A percentile compares a stretch with the other conserved stretches of the same genome.
These are phyloP conservation scores for Drosophila equinoxialis DNA, from an alignment of 1,140 invertebrate genomes.

Conservation along the genomic window DNA sequence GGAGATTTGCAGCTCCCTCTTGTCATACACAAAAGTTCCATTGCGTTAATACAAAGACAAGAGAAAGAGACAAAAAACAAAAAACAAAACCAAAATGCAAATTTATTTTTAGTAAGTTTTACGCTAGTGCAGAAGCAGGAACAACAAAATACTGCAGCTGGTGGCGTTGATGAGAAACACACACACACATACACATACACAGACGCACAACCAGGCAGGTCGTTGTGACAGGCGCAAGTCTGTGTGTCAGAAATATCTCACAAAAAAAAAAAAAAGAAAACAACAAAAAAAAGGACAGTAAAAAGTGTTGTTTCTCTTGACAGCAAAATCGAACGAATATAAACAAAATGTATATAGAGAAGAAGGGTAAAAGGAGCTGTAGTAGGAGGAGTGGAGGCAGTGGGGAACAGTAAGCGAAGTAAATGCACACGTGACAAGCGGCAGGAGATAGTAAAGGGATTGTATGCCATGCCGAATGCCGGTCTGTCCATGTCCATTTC, in stretches of 20 bases:
- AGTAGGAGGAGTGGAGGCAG: conserved; percentile 10
- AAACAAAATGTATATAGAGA: conserved; percentile 53
- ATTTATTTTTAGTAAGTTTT: conserved; percentile 72
- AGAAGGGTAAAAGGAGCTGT: neutral
- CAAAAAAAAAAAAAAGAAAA: conserved; percentile 7
- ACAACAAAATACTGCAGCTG: conserved; percentile 43
- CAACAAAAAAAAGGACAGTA: neutral
- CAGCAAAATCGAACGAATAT: conserved; percentile 79
- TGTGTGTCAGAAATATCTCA: conserved; percentile 72
- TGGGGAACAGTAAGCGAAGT: neutral
- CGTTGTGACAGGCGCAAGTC: conserved; percentile 66
- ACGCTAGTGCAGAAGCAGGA: conserved; percentile 39
- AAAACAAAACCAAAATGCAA: conserved; percentile 31
- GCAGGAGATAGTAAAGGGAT: conserved; percentile 53
- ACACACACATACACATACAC: conserved; percentile 26
- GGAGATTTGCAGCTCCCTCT: conserved; percentile 6
- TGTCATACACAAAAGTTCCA: conserved; percentile 53
- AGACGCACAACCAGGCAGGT: conserved; percentile 19
- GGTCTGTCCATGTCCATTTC: conserved; percentile 18
- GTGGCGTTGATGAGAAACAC: conserved; percentile 40
- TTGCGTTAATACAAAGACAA: conserved; percentile 28
- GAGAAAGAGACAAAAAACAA: neutral
- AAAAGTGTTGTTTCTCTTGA: conserved; percentile 50
- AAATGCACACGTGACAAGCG: conserved; percentile 51
- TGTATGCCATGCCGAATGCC: conserved; percentile 27